Conservation (phyloP, 37 sponge, comb jelly and placozoan species). For the Cliona cf. orientalis region DNA sequence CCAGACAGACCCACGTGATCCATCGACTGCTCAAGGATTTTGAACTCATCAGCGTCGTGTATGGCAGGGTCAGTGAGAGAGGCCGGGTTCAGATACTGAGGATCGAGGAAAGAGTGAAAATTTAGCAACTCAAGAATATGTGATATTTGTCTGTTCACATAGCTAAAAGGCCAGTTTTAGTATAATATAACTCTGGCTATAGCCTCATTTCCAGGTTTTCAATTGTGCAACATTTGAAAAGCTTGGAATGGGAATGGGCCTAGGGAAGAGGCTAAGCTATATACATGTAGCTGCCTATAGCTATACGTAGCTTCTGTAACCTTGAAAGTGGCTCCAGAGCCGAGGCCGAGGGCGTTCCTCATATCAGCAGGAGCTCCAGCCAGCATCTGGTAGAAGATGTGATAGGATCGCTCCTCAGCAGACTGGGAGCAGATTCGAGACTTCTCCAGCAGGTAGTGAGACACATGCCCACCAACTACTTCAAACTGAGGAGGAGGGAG, state of each 20-base stretch:
- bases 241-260: too few relatives aligned
- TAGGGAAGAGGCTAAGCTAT: too few relatives aligned
- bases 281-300: too few relatives aligned
- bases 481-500: slow-evolving; percentile 63
- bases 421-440: slow-evolving; percentile 89
- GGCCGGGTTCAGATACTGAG: slow-evolving; percentile 71
- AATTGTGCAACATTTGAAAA: too few relatives aligned
- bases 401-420: slow-evolving; percentile 92
- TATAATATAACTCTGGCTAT: too few relatives aligned
- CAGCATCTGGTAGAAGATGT: slow-evolving; percentile 91
- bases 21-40: slow-evolving; percentile 77
- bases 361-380: slow-evolving; percentile 83
- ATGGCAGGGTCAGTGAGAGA: slow-evolving; percentile 60
- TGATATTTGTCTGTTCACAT: too few relatives aligned
- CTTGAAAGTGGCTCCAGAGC: slow-evolving; percentile 13
- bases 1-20: slow-evolving; percentile 77
- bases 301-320: slow-evolving; percentile 23
- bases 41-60: slow-evolving; percentile 75
- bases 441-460: slow-evolving; percentile 96
- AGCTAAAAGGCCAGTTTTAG: too few relatives aligned
- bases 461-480: slow-evolving; percentile 94
- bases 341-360: slow-evolving; percentile 56
- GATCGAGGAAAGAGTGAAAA: not conserved
- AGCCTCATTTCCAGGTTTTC: too few relatives aligned
- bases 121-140: too few relatives aligned